Conservation (phyloP, 1,140 invertebrate species). For the Zophobas morio region DNA sequence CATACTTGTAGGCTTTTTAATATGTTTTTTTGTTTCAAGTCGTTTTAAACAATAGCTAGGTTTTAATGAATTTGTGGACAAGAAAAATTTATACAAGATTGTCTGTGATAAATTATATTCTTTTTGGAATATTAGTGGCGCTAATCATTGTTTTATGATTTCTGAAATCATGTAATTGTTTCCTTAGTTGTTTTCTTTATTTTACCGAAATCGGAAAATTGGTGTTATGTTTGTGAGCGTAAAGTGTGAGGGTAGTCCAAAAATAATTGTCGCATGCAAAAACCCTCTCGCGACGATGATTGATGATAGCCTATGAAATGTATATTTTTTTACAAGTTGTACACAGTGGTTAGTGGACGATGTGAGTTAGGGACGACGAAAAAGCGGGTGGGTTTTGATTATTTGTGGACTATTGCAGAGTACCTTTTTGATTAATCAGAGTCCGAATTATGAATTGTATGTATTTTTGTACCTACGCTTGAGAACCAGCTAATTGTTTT, state of each 20-base stretch:
- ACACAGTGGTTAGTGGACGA: conserved; percentile 29
- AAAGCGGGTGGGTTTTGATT: conserved; percentile 39
- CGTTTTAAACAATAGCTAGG: conserved; percentile 51
- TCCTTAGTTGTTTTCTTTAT: conserved; percentile 9
- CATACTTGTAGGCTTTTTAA: conserved; percentile 40
- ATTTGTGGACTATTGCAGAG: conserved; percentile 45
- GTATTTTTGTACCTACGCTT: conserved; percentile 48
- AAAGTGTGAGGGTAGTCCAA: conserved; percentile 46
- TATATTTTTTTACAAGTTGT: conserved; percentile 42
- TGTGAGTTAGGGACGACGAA: conserved; percentile 6
- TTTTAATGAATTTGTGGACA: conserved; percentile 50
- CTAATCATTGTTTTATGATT: conserved; percentile 52
- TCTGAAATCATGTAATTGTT: conserved; percentile 38
- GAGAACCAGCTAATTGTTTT: conserved; percentile 39
- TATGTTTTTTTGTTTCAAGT: conserved; percentile 43
- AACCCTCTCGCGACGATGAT: conserved; percentile 29
- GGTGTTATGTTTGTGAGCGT: conserved; percentile 37
- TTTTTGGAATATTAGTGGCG: conserved; percentile 60
- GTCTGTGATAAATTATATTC: conserved; percentile 62
- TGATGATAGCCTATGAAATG: conserved; percentile 11
- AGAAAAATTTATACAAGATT: conserved; percentile 55
- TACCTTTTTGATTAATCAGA: conserved; percentile 31
- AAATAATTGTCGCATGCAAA: conserved; percentile 38
- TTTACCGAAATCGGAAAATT: conserved; percentile 20
- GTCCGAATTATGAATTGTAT: conserved; percentile 39